These are phyloP conservation scores for Bruchidius siliquastri DNA, from an alignment of 2,888 invertebrate genomes.

Conservation along the genomic window DNA sequence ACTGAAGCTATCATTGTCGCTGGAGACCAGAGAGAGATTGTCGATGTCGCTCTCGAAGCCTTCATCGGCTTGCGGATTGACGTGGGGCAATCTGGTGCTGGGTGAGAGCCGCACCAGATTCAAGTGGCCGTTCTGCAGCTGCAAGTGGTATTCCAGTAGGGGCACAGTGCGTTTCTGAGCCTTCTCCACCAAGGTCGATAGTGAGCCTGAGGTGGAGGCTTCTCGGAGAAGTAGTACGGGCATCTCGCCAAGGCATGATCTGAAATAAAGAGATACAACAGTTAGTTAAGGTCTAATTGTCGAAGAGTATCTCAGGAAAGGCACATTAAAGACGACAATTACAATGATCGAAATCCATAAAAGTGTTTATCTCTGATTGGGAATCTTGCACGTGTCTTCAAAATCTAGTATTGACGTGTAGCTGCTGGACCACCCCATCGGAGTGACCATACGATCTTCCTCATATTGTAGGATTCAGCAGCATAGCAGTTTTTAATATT, in stretches of 20 bases:
- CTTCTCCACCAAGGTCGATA: conserved; percentile 42
- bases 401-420: no score
- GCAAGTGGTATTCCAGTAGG: conserved; percentile 39
- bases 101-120: conserved; percentile 30
- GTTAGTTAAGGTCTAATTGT: not conserved
- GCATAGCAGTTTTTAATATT: no score
- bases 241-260: conserved; percentile 44
- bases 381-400: no score
- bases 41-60: conserved; percentile 51
- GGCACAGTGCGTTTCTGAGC: conserved; percentile 35
- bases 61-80: conserved; percentile 36
- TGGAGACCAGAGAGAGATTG: conserved; percentile 43
- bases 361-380: no score
- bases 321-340: no score
- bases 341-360: not conserved
- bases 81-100: not conserved
- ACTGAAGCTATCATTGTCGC: conserved; percentile 41
- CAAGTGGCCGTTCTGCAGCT: conserved; percentile 37
- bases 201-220: conserved; percentile 35
- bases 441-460: no score
- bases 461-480: no score
- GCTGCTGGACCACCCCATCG: no score
- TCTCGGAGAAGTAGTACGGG: conserved; percentile 43
- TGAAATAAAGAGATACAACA: conserved; percentile 32
- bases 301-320: no score